Conservation (phyloP, 2,113 vertebrate genomes). For the Seriola dumerili region DNA sequence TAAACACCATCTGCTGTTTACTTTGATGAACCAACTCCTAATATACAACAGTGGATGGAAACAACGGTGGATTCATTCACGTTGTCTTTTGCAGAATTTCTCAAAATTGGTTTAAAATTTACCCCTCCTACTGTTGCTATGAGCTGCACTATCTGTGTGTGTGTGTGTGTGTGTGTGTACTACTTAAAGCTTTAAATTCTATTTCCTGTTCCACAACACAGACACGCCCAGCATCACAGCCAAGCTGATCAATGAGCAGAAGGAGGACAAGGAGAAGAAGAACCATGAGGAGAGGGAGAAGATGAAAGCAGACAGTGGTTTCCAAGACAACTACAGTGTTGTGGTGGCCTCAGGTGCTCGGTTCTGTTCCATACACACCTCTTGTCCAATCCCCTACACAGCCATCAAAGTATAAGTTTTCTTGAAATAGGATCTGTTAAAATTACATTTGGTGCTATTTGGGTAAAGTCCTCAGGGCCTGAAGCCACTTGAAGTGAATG, state of each 20-base stretch:
- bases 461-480: not conserved
- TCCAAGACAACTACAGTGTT: constrained; percentile 99
- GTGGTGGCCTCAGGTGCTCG: constrained; percentile 96
- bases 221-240: constrained; percentile 99
- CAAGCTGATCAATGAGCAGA: constrained; percentile 98
- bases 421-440: not conserved
- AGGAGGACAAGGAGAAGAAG: constrained; percentile 99
- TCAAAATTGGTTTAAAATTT: too few relatives aligned
- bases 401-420: too few relatives aligned
- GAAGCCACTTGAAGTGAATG: not conserved
- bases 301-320: constrained; percentile 97
- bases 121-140: too few relatives aligned
- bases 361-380: not conserved
- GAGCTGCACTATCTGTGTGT: too few relatives aligned
- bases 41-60: too few relatives aligned
- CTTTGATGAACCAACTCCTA: too few relatives aligned
- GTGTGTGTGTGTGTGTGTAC: too few relatives aligned
- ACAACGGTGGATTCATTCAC: too few relatives aligned
- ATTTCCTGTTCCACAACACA: constrained; percentile 59
- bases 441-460: not conserved
- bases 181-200: not conserved
- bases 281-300: constrained; percentile 99
- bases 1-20: too few relatives aligned
- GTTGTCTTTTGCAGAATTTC: too few relatives aligned
- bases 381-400: not conserved